Conservation (phyloP, 2,888 invertebrate species). For the Alcis repandata region DNA sequence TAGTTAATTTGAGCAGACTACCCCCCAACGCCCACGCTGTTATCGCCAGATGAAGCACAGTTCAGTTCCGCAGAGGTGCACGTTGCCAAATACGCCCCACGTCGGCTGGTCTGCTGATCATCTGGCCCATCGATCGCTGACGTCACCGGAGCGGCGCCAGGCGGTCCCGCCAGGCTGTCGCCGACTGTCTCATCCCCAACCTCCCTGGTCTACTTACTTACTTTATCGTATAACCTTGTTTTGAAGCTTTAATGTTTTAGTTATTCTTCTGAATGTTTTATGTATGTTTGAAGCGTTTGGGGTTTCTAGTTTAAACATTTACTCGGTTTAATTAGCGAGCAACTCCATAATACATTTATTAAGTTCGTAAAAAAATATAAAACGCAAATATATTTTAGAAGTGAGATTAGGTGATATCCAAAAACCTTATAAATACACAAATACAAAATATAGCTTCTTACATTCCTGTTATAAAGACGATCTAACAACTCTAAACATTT, state of each 20-base stretch:
- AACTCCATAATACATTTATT: not conserved
- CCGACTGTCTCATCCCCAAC: conserved; percentile 59
- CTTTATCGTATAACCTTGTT: conserved; percentile 43
- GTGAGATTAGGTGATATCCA: too few relatives aligned
- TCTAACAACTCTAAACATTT: too few relatives aligned
- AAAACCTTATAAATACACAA: too few relatives aligned
- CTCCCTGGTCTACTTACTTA: conserved; percentile 53
- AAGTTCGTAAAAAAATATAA: not conserved
- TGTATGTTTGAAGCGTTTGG: conserved; percentile 1
- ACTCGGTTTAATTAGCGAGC: not conserved
- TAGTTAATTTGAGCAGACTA: too few relatives aligned
- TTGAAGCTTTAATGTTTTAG: conserved; percentile 38
- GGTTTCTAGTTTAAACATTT: not conserved
- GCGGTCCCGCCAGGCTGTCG: conserved; percentile 72
- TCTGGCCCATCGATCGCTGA: conserved; percentile 74
- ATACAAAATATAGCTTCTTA: too few relatives aligned
- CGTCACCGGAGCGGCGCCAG: conserved; percentile 76
- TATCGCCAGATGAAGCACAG: too few relatives aligned
- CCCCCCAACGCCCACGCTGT: too few relatives aligned
- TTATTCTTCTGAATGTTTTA: conserved; percentile 29
- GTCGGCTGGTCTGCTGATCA: conserved; percentile 58
- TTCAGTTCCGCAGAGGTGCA: too few relatives aligned
- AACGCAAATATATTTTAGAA: too few relatives aligned
- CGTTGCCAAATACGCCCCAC: conserved; percentile 51
- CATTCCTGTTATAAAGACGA: too few relatives aligned